Percentiles rank a stretch among this genome's conserved stretches.
Conservation (phyloP, 1,140 invertebrate genomes). For the Apis laboriosa region DNA sequence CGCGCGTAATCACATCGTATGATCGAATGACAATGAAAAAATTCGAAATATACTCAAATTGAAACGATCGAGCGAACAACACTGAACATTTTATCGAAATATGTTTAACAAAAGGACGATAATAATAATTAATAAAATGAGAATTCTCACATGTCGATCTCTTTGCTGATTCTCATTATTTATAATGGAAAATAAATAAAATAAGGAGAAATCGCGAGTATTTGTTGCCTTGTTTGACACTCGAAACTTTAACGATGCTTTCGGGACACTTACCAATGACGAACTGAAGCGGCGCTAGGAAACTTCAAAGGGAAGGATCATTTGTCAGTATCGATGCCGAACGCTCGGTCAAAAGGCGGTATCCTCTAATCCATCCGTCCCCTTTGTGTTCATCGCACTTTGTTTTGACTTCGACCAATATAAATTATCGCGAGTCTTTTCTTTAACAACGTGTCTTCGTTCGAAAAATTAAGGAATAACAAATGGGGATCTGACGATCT, state of each 20-base stretch:
- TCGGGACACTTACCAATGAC: not conserved
- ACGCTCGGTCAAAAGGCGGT: slow-evolving; percentile 1
- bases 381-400: not conserved
- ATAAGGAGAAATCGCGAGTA: not conserved
- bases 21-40: too few species aligned
- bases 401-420: not conserved
- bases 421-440: not conserved
- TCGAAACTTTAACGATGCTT: slow-evolving; percentile 1
- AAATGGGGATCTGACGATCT: too few species aligned
- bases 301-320: slow-evolving; percentile 37
- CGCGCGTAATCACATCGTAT: too few species aligned
- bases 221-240: not conserved
- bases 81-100: too few species aligned
- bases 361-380: too few species aligned
- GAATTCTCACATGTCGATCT: not conserved
- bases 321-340: slow-evolving; percentile 32
- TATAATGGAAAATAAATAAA: not conserved
- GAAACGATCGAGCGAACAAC: too few species aligned
- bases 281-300: slow-evolving; percentile 30
- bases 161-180: not conserved
- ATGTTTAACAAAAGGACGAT: not conserved
- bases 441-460: not conserved
- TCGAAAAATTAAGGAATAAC: too few species aligned
- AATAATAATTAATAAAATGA: not conserved
- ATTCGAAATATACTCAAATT: too few species aligned